Base-by-base conservation (phyloP, 2,797 vertebrate genomes). In the Sebastiscus albofasciatus region DNA sequence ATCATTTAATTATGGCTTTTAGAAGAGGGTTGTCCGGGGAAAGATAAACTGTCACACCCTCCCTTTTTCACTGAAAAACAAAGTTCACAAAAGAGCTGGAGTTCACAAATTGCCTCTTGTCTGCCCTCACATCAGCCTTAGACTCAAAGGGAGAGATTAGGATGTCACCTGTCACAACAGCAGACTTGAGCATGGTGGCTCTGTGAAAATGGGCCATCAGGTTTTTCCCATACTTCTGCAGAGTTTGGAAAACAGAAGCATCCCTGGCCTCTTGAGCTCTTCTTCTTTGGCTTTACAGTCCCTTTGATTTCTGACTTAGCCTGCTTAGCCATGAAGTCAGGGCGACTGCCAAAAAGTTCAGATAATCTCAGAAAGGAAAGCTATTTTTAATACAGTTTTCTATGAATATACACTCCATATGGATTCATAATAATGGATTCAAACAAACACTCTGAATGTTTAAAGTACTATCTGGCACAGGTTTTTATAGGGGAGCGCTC, bases 401-500 rank as follows among this genome's bases (percentile, higher is more conserved):
- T 60, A 22, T 42, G 52, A 81, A 72, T 78, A 82, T 71, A 72
- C 67, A 69, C 29, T 77, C 18, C 56, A 83, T 7, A 49, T 49
- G 42, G 16, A 49, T 20, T 42, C 39, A 42, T 16, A 42, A 49
- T 49, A 49, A 36, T 59, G 24, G 68, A 80, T 83, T 84, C 52
- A 82, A 85, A 90, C 80, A 89, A 88, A 85, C 68, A 67, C 76
- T 67, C 24, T 34, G 65, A 54, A 64, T 85, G 87, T 88, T 88
- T 90, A 85, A 90, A 85, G 84, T 69, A 58, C 14, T 71, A 49
- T 77, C 69, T 90, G 86, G 85, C 87, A 69, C 49, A 74, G 31
- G 49, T 62, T 67, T 80, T 36, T 67, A n/a, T 24, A 22, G 52
- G 27, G 34, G 69, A 71, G 56, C 1, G 26, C 72, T 22, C 36